Evolutionary conservation across 2,888 invertebrate species (phyloP).

Genomic region (Tricholauxania praeusta): DNA sequence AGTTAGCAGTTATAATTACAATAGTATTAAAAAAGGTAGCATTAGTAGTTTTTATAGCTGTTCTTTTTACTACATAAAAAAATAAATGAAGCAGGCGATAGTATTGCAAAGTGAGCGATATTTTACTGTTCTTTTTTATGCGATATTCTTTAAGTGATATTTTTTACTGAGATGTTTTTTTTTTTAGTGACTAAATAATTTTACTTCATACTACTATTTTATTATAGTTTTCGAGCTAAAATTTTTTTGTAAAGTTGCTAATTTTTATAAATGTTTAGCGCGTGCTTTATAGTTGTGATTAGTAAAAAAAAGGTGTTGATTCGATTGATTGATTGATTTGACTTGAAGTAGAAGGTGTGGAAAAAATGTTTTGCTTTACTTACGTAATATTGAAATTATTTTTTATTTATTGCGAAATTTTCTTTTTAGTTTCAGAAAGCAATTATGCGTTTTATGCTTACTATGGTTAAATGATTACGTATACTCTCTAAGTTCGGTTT

Average conservation of each 20-base stretch:
- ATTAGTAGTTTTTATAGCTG: conserved; percentile 4
- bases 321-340: neutral
- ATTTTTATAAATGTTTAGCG: neutral
- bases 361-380: conserved; percentile 22
- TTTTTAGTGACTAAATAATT: neutral
- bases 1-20: conserved; percentile 7
- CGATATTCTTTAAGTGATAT: no score
- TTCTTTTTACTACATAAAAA: neutral
- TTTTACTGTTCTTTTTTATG: no score
- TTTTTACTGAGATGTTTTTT: neutral
- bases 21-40: neutral
- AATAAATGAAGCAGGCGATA: conserved; percentile 25
- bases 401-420: conserved; percentile 3
- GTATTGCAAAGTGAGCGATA: conserved; percentile 4
- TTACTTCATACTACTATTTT: conserved; percentile 14
- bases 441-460: conserved; percentile 9
- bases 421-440: neutral
- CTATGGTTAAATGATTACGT: conserved; percentile 7
- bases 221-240: neutral
- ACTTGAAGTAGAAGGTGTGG: neutral
- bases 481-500: neutral
- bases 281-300: conserved; percentile 19
- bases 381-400: conserved; percentile 29
- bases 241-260: neutral
- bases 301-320: conserved; percentile 13